These are phyloP conservation scores for Bambusicola thoracicus DNA, from an alignment of 2,113 vertebrate genomes.

Conservation along the genomic window DNA sequence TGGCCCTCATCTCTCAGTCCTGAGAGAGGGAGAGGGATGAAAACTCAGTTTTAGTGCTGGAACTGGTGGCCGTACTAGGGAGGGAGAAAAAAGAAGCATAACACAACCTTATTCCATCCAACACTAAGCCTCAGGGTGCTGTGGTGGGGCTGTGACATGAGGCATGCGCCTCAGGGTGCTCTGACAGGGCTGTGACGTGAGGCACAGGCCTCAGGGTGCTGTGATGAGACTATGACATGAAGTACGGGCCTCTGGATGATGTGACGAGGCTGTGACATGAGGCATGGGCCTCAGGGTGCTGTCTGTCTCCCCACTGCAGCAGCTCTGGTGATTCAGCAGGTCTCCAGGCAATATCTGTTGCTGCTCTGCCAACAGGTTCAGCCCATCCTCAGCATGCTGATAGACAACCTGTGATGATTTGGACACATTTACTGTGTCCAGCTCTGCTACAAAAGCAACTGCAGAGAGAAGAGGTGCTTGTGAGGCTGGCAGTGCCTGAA, in stretches of 20 bases:
- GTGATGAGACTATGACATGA: too few relatives aligned
- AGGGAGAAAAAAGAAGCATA: not conserved
- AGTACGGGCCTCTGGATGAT: too few relatives aligned
- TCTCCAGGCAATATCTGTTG: not conserved
- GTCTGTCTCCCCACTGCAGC: not conserved
- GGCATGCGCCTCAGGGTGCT: too few relatives aligned
- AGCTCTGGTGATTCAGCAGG: not conserved
- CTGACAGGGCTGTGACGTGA: not conserved
- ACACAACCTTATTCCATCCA: not conserved
- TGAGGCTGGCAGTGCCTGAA: conserved; percentile 27
- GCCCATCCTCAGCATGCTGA: conserved; percentile 3
- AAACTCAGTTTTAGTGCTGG: not conserved
- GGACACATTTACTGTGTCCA: not conserved
- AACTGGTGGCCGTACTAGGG: not conserved
- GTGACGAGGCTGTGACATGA: not conserved
- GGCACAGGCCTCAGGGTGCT: not conserved
- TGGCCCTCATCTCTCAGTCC: not conserved
- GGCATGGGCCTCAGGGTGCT: not conserved
- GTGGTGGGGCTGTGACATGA: too few relatives aligned
- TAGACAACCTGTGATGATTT: not conserved
- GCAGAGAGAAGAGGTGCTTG: conserved; percentile 16
- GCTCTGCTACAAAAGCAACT: not conserved
- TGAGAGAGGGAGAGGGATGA: not conserved
- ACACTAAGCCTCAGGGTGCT: not conserved
- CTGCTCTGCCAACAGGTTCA: conserved; percentile 9